Conservation (phyloP, 2,888 invertebrate species). For the Drosophila mimica region DNA sequence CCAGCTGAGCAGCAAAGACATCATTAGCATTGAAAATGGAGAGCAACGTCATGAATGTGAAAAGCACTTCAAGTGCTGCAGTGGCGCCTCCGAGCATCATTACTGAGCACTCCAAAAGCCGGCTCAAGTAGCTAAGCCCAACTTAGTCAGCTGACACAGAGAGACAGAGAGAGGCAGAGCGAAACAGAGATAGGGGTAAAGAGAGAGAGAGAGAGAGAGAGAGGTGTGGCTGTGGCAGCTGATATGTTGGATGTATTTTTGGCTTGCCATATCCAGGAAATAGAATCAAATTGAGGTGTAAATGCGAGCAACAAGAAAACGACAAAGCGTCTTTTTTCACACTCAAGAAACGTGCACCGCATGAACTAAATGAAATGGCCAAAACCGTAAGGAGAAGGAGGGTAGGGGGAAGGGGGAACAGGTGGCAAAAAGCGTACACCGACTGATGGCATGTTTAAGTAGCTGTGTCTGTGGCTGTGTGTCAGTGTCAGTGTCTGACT, state of each 20-base stretch:
- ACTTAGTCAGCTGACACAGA: slow-evolving; percentile 4
- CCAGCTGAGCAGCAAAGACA: slow-evolving; percentile 51
- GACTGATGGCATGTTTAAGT: slow-evolving; percentile 72
- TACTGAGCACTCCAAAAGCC: slow-evolving; percentile 56
- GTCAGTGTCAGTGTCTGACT: slow-evolving; percentile 38
- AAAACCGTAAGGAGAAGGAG: slow-evolving; percentile 8
- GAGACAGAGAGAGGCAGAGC: neutral
- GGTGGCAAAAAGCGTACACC: slow-evolving; percentile 33
- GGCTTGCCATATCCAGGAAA: slow-evolving; percentile 63
- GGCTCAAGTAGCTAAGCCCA: slow-evolving; percentile 60
- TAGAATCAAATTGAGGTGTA: slow-evolving; percentile 82
- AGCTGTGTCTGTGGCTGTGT: slow-evolving; percentile 56
- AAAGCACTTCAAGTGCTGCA: slow-evolving; percentile 45
- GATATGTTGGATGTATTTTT: slow-evolving; percentile 41
- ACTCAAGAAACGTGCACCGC: slow-evolving; percentile 56
- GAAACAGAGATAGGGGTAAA: slow-evolving; percentile 10
- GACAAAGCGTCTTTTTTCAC: slow-evolving; percentile 29
- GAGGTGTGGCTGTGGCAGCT: slow-evolving; percentile 18
- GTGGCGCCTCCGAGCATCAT: slow-evolving; percentile 59
- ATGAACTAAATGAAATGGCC: slow-evolving; percentile 57
- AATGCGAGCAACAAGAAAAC: slow-evolving; percentile 71
- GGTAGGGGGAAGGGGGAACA: neutral
- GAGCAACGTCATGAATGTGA: slow-evolving; percentile 53
- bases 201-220: slow-evolving; percentile 2
- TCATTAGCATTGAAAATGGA: slow-evolving; percentile 68